A percentile compares a stretch with the other conserved stretches of the same genome.
Evolutionary conservation across 2,888 invertebrate species (phyloP).

Genomic region (Lapara coniferarum): DNA sequence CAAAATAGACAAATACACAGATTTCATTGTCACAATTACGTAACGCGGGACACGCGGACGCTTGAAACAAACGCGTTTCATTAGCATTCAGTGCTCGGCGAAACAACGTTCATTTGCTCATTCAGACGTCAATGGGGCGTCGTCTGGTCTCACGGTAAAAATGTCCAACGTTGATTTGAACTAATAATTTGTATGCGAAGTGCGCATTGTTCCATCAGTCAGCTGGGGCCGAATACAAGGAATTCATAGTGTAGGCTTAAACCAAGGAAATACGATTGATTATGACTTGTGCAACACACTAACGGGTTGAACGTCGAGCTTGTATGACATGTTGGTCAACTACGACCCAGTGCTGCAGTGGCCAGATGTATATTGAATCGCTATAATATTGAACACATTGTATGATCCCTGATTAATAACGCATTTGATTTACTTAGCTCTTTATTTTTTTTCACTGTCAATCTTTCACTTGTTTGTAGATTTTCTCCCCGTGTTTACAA

Average conservation of each 20-base stretch:
- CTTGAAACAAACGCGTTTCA: constrained; percentile 6
- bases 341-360: neutral
- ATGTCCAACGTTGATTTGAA: constrained; percentile 47
- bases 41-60: constrained; percentile 13
- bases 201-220: constrained; percentile 40
- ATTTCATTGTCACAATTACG: constrained; percentile 8
- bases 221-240: constrained; percentile 51
- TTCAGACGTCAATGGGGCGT: constrained; percentile 27
- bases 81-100: constrained; percentile 26
- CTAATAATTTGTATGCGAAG: constrained; percentile 54
- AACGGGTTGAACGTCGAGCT: constrained; percentile 29
- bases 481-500: no score
- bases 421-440: no score
- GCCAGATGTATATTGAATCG: no score
- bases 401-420: no score
- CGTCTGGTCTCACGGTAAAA: constrained; percentile 32
- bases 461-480: no score
- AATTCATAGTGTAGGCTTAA: constrained; percentile 51
- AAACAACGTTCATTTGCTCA: constrained; percentile 28
- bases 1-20: neutral
- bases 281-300: constrained; percentile 47
- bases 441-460: no score
- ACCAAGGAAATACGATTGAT: constrained; percentile 54
- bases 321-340: neutral
- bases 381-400: no score